Evolutionary conservation across 2,113 vertebrate genomes (phyloP), one percentile per base, ranked within the genome.

Genomic region (Caretta caretta): DNA sequence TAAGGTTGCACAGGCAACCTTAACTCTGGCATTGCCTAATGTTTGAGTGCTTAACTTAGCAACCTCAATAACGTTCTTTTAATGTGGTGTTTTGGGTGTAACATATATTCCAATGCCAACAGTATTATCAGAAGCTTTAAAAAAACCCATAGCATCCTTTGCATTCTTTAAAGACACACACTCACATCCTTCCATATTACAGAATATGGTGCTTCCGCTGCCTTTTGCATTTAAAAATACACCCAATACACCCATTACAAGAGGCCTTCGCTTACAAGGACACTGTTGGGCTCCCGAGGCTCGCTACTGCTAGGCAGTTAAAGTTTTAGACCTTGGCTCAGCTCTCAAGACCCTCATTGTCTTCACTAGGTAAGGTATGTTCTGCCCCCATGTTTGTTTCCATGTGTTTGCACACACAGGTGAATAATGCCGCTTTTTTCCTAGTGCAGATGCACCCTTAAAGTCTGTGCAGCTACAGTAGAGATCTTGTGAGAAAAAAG

Each of bases 131-230:
- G 59, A 65, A 35, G 62, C 62, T 69, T 69, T n/a, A 19, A 8
- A 19, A 10, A 59, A n/a, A 29, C 12, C 59, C 7, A 16, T 14
- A 17, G 35, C 35, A n/a, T 69, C 35, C 6, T 69, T 65, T 65
- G 35, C 59, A 35, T 65, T 35, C 29, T 31, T 69, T n/a, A 65
- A n/a, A n/a, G 31, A 7, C 14, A 62, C 5, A 13, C 59, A 29
- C 35, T n/a, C 2, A 5, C 65, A 19, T 38, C 35, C 17, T 69
- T n/a, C 7, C 19, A 69, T 22, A 38, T 38, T 72, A n/a, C 65
- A 72, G 65, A 22, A 72, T n/a, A 19, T 0, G 35, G 4, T 0
- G 62, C 16, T 69, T n/a, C 62, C 4, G 0, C 35, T 16, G 62
- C 35, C 16, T n/a, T 69, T 72, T 72, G 65, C n/a, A 72, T 72